Evolutionary conservation across 1,140 invertebrate genomes (phyloP).

Genomic region (Phymastichus coffea): DNA sequence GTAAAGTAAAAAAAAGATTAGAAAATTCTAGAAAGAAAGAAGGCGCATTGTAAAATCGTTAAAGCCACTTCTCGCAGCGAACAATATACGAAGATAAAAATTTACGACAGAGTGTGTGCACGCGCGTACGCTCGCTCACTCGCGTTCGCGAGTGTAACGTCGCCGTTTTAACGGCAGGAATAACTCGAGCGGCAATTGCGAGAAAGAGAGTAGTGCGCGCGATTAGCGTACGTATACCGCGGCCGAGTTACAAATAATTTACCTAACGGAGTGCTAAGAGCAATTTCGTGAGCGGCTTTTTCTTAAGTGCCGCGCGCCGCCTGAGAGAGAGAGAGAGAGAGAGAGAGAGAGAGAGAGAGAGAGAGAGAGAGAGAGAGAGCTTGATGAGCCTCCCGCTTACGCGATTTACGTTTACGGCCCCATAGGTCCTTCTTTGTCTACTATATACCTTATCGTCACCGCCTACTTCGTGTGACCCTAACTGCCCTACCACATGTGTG

Average conservation of each 20-base stretch:
- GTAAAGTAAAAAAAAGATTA: too few relatives aligned
- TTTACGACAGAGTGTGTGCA: background rate
- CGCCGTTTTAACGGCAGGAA: slow-evolving; percentile 5
- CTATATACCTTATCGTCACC: slow-evolving; percentile 31
- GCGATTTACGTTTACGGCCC: slow-evolving; percentile 27
- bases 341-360: too few relatives aligned
- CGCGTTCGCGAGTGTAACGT: background rate
- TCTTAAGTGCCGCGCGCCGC: slow-evolving; percentile 1
- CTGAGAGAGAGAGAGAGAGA: background rate
- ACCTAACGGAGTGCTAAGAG: slow-evolving; percentile 25
- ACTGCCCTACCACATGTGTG: too few relatives aligned
- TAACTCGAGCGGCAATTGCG: background rate
- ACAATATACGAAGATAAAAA: slow-evolving; percentile 2
- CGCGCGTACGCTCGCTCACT: too few relatives aligned
- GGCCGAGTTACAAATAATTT: slow-evolving; percentile 22
- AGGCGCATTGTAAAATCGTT: background rate
- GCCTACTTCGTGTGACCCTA: too few relatives aligned
- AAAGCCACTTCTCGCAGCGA: background rate
- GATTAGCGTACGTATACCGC: slow-evolving; percentile 8
- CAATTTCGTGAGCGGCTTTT: slow-evolving; percentile 13
- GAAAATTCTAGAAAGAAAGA: too few relatives aligned
- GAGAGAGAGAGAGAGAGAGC: background rate
- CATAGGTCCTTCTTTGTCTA: slow-evolving; percentile 38
- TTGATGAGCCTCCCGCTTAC: background rate
- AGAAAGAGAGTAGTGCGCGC: background rate